Conservation (phyloP, 2,888 invertebrate species). For the Melipona beecheii region DNA sequence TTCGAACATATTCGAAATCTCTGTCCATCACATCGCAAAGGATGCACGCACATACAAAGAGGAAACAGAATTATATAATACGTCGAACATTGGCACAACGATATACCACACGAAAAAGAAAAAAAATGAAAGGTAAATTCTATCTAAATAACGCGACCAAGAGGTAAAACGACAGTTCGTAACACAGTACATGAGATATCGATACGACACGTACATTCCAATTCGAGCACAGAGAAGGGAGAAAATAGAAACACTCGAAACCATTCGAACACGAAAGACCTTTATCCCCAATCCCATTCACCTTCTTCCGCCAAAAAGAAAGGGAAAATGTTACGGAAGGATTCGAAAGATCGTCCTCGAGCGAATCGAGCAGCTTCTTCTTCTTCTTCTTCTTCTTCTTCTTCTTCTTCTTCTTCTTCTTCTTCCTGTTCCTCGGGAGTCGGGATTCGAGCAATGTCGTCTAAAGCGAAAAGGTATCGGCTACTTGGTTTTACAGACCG, state of each 20-base stretch:
- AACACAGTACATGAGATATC: constrained; percentile 74
- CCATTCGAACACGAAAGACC: constrained; percentile 69
- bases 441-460: constrained; percentile 70
- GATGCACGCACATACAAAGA: constrained; percentile 48
- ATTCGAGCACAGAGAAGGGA: constrained; percentile 72
- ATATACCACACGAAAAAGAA: constrained; percentile 56
- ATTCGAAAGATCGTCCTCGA: constrained; percentile 59
- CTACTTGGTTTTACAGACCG: constrained; percentile 76
- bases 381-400: constrained; percentile 65
- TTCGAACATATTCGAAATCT: not conserved
- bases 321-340: constrained; percentile 53
- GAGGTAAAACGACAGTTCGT: constrained; percentile 48
- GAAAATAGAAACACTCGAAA: constrained; percentile 69
- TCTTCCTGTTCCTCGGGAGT: constrained; percentile 68
- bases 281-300: not conserved
- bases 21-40: constrained; percentile 42
- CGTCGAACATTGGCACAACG: constrained; percentile 61
- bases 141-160: constrained; percentile 29
- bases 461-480: constrained; percentile 72
- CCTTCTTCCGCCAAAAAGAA: not conserved
- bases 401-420: constrained; percentile 67
- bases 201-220: constrained; percentile 79
- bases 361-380: constrained; percentile 73
- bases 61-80: constrained; percentile 38
- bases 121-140: not conserved